Evolutionary conservation across 2,113 vertebrate species (phyloP), one percentile per base, ranked within the genome.

Genomic region (Plecturocebus donacophilus): DNA sequence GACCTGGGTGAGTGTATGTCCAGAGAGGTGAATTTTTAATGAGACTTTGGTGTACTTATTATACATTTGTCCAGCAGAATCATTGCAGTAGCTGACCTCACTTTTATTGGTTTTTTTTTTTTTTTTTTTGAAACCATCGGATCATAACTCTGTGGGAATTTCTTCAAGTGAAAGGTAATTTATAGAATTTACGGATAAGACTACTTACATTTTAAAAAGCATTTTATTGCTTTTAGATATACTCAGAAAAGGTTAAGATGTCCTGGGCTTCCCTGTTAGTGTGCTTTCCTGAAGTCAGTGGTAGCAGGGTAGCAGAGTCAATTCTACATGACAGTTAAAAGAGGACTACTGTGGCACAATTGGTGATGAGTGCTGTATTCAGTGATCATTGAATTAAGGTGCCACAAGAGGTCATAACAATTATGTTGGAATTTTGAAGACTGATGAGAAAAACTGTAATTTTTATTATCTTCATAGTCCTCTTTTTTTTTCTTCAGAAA

Each of bases 141-240:
- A 93, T 95, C 93, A 89, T 52, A 95, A 75, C 52, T 90, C 85
- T 79, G 12, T 91, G 49, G 42, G 56, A 96, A 87, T 95, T 97
- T 96, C 80, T 95, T 94, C 80, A 96, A 92, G 87, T 88, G 95
- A 94, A 96, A 96, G 68, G 66, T 96, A 96, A 98, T 96, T 96
- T 95, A 61, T 89, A 68, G 54, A 77, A 90, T 42, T 96, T 77
- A 68, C 95, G 64, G 95, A 94, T 96, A 96, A 97, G 93, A 68
- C 58, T 64, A 83, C 81, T 97, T 90, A 95, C 19, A 95, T 97
- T 94, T 93, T 35, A 32, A 96, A 95, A 95, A 77, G 83, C 76
- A 73, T 89, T 49, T 89, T 93, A 38, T 77, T 95, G 82, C 95
- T 71, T 47, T 90, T 68, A 93, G 83, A 81, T 85, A 94, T 6